Evolutionary conservation across 2,797 vertebrate genomes (phyloP).

Genomic region (Sebastes wilsoni): DNA sequence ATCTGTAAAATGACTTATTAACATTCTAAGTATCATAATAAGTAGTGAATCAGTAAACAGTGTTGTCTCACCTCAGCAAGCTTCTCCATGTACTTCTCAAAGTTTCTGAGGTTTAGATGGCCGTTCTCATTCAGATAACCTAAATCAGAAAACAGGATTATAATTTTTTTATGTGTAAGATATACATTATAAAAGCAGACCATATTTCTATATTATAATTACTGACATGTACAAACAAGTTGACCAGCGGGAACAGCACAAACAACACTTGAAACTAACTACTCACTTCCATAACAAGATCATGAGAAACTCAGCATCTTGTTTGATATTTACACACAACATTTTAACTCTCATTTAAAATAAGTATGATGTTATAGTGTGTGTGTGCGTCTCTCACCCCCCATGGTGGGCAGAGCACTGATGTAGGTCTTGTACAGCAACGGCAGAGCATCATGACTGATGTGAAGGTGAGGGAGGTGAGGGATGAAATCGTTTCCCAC

Average conservation of each 20-base stretch:
- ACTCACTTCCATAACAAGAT: background rate
- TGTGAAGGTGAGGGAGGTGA: constrained; percentile 98
- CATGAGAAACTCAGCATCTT: background rate
- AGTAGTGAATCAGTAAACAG: background rate
- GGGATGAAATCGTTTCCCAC: constrained; percentile 99
- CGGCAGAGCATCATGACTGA: constrained; percentile 96
- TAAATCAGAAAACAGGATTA: constrained; percentile 60
- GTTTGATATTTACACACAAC: background rate
- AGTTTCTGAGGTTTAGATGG: constrained; percentile 91
- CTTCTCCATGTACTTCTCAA: constrained; percentile 95
- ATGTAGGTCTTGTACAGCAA: constrained; percentile 97
- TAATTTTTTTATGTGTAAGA: background rate
- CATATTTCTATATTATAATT: background rate
- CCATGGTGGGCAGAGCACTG: constrained; percentile 89
- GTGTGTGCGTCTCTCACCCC: constrained; percentile 82
- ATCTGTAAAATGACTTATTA: too few relatives aligned
- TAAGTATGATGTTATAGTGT: background rate
- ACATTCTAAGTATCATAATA: background rate
- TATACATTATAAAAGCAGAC: background rate
- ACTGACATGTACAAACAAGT: background rate
- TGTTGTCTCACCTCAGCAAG: constrained; percentile 88
- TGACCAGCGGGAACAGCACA: rapidly evolving
- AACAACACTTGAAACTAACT: background rate
- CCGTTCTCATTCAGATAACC: constrained; percentile 98
- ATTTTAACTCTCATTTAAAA: background rate